phyloP scores from a whole-genome alignment of 1,140 invertebrate genomes.

The Micrasema longulum region DNA sequence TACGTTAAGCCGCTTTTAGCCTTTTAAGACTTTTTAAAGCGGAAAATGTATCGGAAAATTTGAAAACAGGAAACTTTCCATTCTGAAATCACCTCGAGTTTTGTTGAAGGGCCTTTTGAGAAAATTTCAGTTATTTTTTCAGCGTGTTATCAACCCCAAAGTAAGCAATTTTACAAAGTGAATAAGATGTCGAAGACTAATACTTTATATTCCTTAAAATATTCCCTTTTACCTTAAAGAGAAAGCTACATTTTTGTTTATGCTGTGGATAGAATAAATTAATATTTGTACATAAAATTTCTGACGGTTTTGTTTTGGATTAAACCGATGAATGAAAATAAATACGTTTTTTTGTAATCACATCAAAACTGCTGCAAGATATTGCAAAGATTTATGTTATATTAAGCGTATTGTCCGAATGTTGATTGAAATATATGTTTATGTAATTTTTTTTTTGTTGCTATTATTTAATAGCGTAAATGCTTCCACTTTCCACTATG shows the following conservation, averaged over 20 bases:
- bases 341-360: not conserved
- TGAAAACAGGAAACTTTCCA: too few species aligned
- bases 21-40: too few species aligned
- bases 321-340: not conserved
- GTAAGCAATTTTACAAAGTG: not conserved
- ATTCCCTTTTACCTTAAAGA: not conserved
- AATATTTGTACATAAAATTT: not conserved
- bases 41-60: too few species aligned
- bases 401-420: too few species aligned
- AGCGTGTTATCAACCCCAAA: not conserved
- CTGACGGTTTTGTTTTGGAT: not conserved
- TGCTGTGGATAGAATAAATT: not conserved
- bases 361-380: not conserved
- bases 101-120: not conserved
- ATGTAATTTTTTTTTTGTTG: too few species aligned
- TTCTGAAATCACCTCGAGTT: conserved; percentile 1
- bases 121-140: not conserved
- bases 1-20: too few species aligned
- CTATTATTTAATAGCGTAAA: too few species aligned
- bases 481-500: too few species aligned
- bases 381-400: too few species aligned
- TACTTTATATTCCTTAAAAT: not conserved
- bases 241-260: not conserved
- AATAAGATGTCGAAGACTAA: not conserved
- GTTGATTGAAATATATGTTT: too few species aligned